Evolutionary conservation across 2,888 invertebrate genomes (phyloP).

Genomic region (Chouioia cunea): DNA sequence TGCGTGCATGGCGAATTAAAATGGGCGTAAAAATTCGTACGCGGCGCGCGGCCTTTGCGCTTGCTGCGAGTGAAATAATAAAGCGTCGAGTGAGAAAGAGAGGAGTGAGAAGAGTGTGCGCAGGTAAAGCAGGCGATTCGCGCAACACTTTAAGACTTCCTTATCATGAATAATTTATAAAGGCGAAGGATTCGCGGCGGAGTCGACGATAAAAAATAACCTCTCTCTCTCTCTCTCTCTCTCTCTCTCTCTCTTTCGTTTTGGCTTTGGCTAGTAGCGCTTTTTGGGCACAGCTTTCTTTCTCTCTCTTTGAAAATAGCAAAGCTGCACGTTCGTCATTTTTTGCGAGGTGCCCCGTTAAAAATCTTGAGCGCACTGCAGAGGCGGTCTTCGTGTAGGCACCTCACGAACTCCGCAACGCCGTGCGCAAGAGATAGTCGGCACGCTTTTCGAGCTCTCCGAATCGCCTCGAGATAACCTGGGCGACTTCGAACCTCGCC

Average conservation of each 20-base stretch:
- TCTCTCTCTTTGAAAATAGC: slow-evolving; percentile 28
- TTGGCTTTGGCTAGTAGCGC: no score
- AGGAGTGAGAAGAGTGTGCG: not conserved
- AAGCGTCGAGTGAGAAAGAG: slow-evolving; percentile 21
- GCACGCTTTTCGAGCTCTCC: slow-evolving; percentile 43
- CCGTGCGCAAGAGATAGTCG: slow-evolving; percentile 15
- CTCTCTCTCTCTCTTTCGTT: slow-evolving; percentile 11
- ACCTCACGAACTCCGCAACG: slow-evolving; percentile 5
- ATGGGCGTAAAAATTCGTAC: slow-evolving; percentile 31
- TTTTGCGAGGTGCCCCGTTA: slow-evolving; percentile 35
- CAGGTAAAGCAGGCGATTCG: slow-evolving; percentile 27
- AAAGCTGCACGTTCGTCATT: slow-evolving; percentile 36
- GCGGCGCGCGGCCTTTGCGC: slow-evolving; percentile 13
- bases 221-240: not conserved
- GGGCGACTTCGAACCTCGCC: slow-evolving; percentile 31
- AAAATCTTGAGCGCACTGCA: slow-evolving; percentile 26
- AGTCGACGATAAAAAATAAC: slow-evolving; percentile 35
- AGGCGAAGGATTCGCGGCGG: slow-evolving; percentile 24
- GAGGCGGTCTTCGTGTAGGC: slow-evolving; percentile 25
- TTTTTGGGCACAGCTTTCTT: no score
- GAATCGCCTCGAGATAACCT: slow-evolving; percentile 48
- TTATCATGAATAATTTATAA: slow-evolving; percentile 49
- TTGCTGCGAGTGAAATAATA: slow-evolving; percentile 7
- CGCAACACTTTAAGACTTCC: slow-evolving; percentile 46
- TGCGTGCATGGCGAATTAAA: slow-evolving; percentile 24